Evolutionary conservation across 1,140 invertebrate species (phyloP).

Genomic region (Neoseiulus cucumeris): DNA sequence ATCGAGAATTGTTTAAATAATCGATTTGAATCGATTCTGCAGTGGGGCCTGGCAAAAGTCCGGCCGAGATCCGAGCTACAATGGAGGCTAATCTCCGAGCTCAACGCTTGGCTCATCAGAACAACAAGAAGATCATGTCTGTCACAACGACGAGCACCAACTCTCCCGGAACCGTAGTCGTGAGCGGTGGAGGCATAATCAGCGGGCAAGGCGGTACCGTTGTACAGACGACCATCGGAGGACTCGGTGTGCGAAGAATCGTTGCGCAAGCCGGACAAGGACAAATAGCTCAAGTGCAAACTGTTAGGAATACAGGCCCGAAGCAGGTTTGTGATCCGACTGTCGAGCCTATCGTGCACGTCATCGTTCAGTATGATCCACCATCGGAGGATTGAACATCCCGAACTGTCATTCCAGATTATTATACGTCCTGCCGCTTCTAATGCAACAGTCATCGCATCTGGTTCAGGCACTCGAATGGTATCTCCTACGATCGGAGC

Average conservation of each 20-base stretch:
- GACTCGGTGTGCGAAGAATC: background rate
- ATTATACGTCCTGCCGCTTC: background rate
- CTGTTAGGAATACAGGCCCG: no score
- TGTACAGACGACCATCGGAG: background rate
- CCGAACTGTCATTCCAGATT: no score
- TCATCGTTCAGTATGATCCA: no score
- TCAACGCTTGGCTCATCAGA: slow-evolving; percentile 63
- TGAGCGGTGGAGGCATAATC: background rate
- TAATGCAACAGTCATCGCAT: background rate
- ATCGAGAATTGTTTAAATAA: no score
- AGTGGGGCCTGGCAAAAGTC: slow-evolving; percentile 21
- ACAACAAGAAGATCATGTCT: background rate
- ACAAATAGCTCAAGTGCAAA: no score
- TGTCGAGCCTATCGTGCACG: no score
- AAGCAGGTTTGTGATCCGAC: no score
- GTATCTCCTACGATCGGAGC: no score
- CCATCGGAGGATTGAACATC: no score
- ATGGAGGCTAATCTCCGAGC: slow-evolving; percentile 68
- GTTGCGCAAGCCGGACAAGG: background rate
- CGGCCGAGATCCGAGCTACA: slow-evolving; percentile 68
- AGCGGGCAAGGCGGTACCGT: background rate
- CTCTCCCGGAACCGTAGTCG: slow-evolving; percentile 6
- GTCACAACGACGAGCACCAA: background rate
- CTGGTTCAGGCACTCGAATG: no score
- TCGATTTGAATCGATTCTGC: background rate